Evolutionary conservation across 2,797 vertebrate genomes (phyloP).

Genomic region (Rhynchonycteris naso): DNA sequence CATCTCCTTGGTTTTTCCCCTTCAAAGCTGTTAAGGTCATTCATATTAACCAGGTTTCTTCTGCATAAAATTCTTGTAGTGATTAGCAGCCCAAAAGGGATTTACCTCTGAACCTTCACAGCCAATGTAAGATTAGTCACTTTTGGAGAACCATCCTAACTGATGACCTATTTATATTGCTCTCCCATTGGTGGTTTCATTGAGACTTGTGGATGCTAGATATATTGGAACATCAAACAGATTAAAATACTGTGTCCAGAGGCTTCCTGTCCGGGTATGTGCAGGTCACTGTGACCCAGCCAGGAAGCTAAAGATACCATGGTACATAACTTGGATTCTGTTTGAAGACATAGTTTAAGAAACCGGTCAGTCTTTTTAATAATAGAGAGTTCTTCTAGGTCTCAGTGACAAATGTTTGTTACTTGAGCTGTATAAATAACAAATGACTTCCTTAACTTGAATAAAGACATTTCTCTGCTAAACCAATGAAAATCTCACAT

Average conservation of each 20-base stretch:
- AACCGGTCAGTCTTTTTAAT: background rate
- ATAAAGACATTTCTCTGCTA: constrained; percentile 17
- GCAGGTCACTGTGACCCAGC: background rate
- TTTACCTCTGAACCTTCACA: constrained; percentile 13
- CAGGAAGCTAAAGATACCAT: background rate
- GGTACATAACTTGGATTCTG: background rate
- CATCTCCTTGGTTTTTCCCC: background rate
- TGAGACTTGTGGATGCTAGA: background rate
- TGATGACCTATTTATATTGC: background rate
- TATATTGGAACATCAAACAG: background rate
- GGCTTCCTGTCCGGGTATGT: background rate
- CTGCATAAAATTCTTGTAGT: background rate
- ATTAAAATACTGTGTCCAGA: background rate
- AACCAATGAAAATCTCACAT: background rate
- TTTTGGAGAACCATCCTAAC: constrained; percentile 8
- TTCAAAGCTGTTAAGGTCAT: background rate
- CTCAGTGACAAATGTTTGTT: background rate
- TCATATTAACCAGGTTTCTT: background rate
- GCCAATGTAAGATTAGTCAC: background rate
- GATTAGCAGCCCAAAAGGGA: background rate
- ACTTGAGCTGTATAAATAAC: background rate
- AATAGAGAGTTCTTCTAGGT: background rate
- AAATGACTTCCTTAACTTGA: constrained; percentile 2
- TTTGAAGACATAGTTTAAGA: constrained; percentile 4
- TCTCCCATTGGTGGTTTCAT: background rate